phyloP scores from a whole-genome alignment of 2,113 vertebrate species.

The Craseonycteris thonglongyai region DNA sequence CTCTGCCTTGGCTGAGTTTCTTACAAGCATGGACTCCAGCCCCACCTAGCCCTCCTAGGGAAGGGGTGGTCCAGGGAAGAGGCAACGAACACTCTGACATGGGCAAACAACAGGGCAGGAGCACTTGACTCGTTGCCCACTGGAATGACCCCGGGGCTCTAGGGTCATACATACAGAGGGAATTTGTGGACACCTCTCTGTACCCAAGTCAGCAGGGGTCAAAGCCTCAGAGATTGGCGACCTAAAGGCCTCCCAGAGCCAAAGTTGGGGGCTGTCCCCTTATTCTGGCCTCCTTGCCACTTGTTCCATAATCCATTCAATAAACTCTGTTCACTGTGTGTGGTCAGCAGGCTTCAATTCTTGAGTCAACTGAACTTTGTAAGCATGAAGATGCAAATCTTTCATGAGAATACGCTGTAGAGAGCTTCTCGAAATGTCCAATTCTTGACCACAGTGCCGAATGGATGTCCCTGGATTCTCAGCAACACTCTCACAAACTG shows the following conservation, averaged over 20 bases:
- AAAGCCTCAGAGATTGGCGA: neutral
- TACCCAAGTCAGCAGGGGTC: neutral
- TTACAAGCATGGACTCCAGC: neutral
- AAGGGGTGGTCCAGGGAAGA: neutral
- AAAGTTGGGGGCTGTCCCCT: neutral
- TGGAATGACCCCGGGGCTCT: fast-evolving
- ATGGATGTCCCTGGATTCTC: no score
- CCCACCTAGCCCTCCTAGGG: neutral
- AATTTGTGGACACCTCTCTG: neutral
- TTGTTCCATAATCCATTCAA: no score
- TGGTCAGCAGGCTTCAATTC: no score
- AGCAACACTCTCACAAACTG: no score
- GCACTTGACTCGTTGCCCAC: no score
- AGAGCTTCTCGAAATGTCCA: no score
- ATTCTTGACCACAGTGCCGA: no score
- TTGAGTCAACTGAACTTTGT: no score
- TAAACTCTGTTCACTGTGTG: no score
- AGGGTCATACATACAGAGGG: neutral
- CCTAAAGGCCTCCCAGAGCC: neutral
- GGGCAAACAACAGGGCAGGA: no score
- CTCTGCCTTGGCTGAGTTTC: neutral
- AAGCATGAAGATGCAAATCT: no score
- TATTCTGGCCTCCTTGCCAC: neutral
- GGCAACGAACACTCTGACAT: neutral
- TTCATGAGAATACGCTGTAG: no score